Percentiles rank a stretch among this genome's conserved stretches.
Evolutionary conservation across 2,888 invertebrate genomes (phyloP).

Genomic region (Eulithis testata): DNA sequence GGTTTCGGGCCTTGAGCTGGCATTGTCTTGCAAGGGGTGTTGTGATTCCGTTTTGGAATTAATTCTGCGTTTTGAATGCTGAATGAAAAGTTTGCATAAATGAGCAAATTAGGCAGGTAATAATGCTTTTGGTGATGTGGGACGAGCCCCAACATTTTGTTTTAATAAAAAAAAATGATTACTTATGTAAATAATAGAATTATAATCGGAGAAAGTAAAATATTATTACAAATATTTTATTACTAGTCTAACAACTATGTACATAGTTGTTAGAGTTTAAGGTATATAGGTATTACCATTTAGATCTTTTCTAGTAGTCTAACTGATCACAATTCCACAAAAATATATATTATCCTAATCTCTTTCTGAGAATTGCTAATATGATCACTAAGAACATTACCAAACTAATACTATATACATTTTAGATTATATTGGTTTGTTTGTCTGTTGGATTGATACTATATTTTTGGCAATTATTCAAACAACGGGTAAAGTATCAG

Average conservation of each 20-base stretch:
- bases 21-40: slow-evolving; percentile 38
- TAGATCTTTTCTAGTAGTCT: not conserved
- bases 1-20: slow-evolving; percentile 30
- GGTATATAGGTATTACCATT: no score
- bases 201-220: no score
- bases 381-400: not conserved
- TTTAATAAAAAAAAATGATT: not conserved
- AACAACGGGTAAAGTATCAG: not conserved
- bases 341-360: not conserved
- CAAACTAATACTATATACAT: not conserved
- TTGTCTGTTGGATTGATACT: no score
- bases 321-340: not conserved
- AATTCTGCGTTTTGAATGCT: slow-evolving; percentile 33
- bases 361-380: not conserved
- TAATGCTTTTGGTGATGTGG: slow-evolving; percentile 33
- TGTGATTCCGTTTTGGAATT: slow-evolving; percentile 33
- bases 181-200: no score
- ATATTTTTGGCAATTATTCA: no score
- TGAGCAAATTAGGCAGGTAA: slow-evolving; percentile 33
- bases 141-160: slow-evolving; percentile 25
- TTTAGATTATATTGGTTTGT: no score
- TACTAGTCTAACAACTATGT: no score
- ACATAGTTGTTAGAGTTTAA: no score
- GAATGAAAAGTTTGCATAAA: slow-evolving; percentile 35
- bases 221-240: no score